phyloP scores from a whole-genome alignment of 2,888 invertebrate genomes.

The Thymelicus sylvestris region DNA sequence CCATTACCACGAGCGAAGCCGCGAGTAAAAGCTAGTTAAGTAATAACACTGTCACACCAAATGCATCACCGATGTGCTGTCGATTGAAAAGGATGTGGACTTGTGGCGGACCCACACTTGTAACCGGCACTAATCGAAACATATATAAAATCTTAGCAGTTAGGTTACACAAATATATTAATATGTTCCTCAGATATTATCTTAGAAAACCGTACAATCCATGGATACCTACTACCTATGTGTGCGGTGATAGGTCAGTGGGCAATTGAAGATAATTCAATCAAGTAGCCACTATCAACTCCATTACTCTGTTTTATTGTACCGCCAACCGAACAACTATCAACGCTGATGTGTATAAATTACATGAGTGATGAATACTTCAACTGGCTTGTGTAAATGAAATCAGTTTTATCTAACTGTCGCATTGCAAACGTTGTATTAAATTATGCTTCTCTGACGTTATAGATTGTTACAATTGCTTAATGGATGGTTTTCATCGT shows the following conservation, averaged over 20 bases:
- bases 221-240: background rate
- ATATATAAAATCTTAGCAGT: too few species aligned
- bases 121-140: too few species aligned
- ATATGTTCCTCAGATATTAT: background rate
- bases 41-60: too few species aligned
- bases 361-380: background rate
- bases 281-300: constrained; percentile 19
- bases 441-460: too few species aligned
- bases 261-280: constrained; percentile 52
- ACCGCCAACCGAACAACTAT: background rate
- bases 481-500: too few species aligned
- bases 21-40: too few species aligned
- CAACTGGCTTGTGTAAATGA: constrained; percentile 3
- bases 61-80: too few species aligned
- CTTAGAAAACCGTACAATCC: background rate
- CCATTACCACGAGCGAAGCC: too few species aligned
- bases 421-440: background rate
- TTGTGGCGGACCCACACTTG: too few species aligned
- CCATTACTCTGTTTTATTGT: constrained; percentile 10
- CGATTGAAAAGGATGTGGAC: too few species aligned
- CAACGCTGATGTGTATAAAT: background rate
- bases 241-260: constrained; percentile 47
- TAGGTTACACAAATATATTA: too few species aligned
- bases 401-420: constrained; percentile 1
- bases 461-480: too few species aligned